These are phyloP conservation scores for Semotilus atromaculatus DNA, from an alignment of 2,797 vertebrate species.

Conservation along the genomic window DNA sequence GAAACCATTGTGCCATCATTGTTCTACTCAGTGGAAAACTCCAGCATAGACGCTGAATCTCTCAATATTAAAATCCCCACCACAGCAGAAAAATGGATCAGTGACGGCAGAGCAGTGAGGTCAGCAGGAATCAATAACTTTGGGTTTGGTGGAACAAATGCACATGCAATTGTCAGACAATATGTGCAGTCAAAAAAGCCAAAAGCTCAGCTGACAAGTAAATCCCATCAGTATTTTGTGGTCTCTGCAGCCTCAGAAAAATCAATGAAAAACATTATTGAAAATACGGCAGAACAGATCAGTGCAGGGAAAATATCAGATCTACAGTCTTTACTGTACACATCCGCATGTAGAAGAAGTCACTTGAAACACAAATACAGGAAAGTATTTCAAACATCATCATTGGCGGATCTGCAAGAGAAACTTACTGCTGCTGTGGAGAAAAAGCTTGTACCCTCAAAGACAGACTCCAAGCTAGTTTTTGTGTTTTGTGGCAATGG, in stretches of 20 bases:
- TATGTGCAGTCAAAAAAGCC: conserved; percentile 64
- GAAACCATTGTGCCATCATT: conserved; percentile 85
- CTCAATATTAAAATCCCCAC: conserved; percentile 79
- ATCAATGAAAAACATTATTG: conserved; percentile 77
- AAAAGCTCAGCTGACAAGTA: conserved; percentile 53
- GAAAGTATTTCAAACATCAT: conserved; percentile 77
- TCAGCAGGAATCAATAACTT: conserved; percentile 86
- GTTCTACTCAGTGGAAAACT: conserved; percentile 76
- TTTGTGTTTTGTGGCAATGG: conserved; percentile 89
- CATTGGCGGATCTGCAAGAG: conserved; percentile 75
- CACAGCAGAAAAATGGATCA: conserved; percentile 78
- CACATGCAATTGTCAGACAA: conserved; percentile 82
- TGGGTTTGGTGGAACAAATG: conserved; percentile 90
- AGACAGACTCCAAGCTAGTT: conserved; percentile 73
- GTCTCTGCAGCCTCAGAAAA: conserved; percentile 82
- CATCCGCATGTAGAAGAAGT: conserved; percentile 87
- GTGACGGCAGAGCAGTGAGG: conserved; percentile 64
- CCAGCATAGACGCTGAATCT: conserved; percentile 75
- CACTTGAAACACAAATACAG: conserved; percentile 82
- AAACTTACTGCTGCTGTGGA: conserved; percentile 64
- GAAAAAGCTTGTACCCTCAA: conserved; percentile 56
- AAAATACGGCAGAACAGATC: conserved; percentile 75
- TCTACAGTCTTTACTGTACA: conserved; percentile 81
- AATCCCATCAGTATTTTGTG: conserved; percentile 75
- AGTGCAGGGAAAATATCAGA: conserved; percentile 61